Evolutionary conservation across 2,113 vertebrate genomes (phyloP), one percentile per base, ranked within the genome.

Genomic region (Semnornis frantzii): DNA sequence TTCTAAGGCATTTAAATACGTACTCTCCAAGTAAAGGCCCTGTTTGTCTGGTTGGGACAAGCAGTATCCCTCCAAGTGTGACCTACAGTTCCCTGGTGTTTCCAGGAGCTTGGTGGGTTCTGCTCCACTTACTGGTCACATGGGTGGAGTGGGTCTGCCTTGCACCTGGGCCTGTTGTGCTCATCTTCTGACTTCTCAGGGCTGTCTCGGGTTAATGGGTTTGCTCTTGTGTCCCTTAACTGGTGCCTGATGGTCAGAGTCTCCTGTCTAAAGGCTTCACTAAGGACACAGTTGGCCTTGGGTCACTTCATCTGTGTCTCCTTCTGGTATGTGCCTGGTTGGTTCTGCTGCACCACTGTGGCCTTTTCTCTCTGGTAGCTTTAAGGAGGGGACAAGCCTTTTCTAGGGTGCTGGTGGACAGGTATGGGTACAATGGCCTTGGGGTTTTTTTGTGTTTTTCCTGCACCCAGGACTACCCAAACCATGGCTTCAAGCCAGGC

Each of bases 401-500:
- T 34, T 44, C 8, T 10, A 63, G 42, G 42, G 8, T 60, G 30
- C 12, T 78, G 71, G 25, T 78, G 27, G 37, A 34, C 21, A 10
- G 15, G 3, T 64, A 12, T 0, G 1, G 18, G 30, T 65, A 64
- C 31, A 31, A 42, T 72, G 23, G 50, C 48, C 60, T 78, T 72
- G 42, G 44, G 82, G 85, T 91, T 93, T 34, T 82, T 69, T 70
- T 46, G 28, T 10, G 7, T 33, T 19, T 65, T 60, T 78, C 18
- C 15, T 62, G 25, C 18, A 23, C 25, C 13, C 92, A 99, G 99
- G 99, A 99, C 96, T 98, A 98, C 89, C 98, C 98, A 14, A 98
- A 98, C 79, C 99, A 99, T 0, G 95, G 98, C 82, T 99, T 99
- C 97, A 97, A 96, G 80, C 95, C 98, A 68, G 98, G 98, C 94